Conservation (phyloP, 2,113 vertebrate species). For the Zosterops japonicus region DNA sequence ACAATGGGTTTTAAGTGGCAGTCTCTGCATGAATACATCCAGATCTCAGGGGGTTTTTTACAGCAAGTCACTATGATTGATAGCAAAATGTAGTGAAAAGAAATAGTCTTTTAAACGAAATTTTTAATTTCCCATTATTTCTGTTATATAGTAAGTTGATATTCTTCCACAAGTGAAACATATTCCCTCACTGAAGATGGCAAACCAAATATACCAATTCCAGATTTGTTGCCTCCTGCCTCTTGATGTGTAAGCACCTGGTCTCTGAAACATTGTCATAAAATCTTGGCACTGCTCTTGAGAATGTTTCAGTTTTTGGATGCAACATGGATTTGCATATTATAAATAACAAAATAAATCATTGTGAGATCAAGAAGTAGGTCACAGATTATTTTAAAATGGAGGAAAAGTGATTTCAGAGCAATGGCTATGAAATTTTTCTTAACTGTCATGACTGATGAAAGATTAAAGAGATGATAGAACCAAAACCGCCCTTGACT, state of each 20-base stretch:
- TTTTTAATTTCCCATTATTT: background rate
- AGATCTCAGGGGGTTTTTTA: accelerated
- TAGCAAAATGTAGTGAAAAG: background rate
- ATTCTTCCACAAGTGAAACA: background rate
- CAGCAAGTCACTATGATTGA: background rate
- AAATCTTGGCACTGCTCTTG: background rate
- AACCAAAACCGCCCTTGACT: background rate
- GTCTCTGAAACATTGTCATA: background rate
- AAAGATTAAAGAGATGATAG: background rate
- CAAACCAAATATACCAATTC: background rate
- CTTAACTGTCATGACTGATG: background rate
- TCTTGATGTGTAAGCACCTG: background rate
- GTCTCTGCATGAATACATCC: background rate
- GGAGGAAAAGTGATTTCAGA: background rate
- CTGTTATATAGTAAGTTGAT: background rate
- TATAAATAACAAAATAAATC: background rate
- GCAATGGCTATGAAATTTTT: background rate
- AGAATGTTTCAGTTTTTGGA: background rate
- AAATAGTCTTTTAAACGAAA: background rate
- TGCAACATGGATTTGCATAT: background rate
- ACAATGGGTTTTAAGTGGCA: background rate
- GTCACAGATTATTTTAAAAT: background rate
- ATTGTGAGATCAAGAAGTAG: background rate
- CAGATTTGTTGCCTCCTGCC: background rate
- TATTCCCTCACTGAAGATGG: background rate